Evolutionary conservation across 2,113 vertebrate genomes (phyloP).

Genomic region (Callocephalon fimbriatum): DNA sequence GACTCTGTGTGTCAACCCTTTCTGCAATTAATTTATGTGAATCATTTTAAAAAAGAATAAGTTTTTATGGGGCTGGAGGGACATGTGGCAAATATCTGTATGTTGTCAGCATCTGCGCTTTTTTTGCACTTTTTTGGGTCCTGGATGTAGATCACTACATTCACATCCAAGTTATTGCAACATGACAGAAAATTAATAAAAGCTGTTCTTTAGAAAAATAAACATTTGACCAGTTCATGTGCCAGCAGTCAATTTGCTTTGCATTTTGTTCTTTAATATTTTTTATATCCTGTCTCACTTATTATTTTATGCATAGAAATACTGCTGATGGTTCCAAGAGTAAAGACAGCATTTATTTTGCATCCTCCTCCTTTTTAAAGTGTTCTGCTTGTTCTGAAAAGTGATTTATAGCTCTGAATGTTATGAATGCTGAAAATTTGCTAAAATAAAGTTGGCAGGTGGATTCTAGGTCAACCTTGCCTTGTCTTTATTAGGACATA

Average conservation of each 20-base stretch:
- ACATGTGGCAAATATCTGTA: not conserved
- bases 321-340: not conserved
- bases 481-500: not conserved
- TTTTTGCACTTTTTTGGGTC: not conserved
- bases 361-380: not conserved
- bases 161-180: conserved; percentile 51
- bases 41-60: not conserved
- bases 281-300: not conserved
- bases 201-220: conserved; percentile 37
- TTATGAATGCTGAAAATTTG: not conserved
- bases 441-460: not conserved
- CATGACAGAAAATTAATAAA: conserved; percentile 55
- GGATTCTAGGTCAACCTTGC: not conserved
- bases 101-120: not conserved
- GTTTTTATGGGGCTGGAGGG: not conserved
- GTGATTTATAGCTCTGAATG: not conserved
- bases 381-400: not conserved
- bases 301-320: conserved; percentile 17
- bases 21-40: not conserved
- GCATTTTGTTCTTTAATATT: conserved; percentile 10
- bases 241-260: not conserved
- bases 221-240: not conserved
- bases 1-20: not conserved
- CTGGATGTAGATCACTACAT: not conserved
- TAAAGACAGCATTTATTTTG: not conserved